These are phyloP conservation scores for Novumbra hubbsi DNA, from an alignment of 2,797 vertebrate genomes.

Conservation along the genomic window DNA sequence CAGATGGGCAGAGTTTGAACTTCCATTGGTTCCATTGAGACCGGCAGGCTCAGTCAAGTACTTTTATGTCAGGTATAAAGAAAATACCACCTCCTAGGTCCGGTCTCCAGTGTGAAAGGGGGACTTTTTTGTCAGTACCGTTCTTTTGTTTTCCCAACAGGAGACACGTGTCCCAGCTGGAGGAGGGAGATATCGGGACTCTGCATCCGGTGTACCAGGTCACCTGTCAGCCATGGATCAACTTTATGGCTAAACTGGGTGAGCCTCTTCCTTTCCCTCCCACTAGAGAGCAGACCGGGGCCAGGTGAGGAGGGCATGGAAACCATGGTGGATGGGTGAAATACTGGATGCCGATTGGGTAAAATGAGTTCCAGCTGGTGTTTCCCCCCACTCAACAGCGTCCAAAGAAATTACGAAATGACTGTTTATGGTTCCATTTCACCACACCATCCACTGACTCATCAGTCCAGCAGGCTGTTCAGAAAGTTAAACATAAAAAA, in stretches of 20 bases:
- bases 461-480: no score
- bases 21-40: not conserved
- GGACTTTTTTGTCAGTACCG: not conserved
- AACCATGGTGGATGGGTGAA: not conserved
- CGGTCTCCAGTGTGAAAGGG: not conserved
- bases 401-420: no score
- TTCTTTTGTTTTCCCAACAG: conserved; percentile 59
- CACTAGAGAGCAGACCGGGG: not conserved
- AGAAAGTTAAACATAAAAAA: no score
- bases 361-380: no score
- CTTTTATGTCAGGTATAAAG: not conserved
- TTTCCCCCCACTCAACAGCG: no score
- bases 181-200: conserved; percentile 88
- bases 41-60: not conserved
- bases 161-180: conserved; percentile 82
- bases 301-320: not conserved
- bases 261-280: conserved; percentile 37
- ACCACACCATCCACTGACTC: no score
- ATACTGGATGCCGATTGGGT: no score
- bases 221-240: conserved; percentile 84
- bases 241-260: conserved; percentile 90
- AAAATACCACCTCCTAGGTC: not conserved
- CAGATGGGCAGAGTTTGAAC: not conserved
- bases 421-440: no score
- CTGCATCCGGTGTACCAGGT: conserved; percentile 83